phyloP scores from a whole-genome alignment of 2,888 invertebrate genomes.

The Erebia aethiops region DNA sequence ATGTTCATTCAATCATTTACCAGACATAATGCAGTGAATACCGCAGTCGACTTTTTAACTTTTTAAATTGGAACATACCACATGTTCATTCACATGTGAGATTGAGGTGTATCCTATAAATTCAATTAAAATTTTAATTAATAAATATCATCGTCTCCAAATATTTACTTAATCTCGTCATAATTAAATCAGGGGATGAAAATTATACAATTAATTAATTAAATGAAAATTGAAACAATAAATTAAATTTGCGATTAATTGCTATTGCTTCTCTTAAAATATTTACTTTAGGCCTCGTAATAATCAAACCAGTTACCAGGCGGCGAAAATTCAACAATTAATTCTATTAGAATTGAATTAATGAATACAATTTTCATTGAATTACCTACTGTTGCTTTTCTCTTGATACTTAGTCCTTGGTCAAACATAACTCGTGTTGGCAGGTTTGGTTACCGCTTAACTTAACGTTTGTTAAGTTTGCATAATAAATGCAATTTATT shows the following conservation, averaged over 20 bases:
- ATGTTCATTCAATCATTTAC: no score
- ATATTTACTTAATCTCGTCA: not conserved
- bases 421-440: not conserved
- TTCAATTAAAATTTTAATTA: not conserved
- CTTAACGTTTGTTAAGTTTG: no score
- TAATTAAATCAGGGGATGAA: not conserved
- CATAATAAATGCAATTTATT: no score
- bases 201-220: conserved; percentile 9
- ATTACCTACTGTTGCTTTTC: conserved; percentile 1
- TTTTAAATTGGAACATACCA: no score
- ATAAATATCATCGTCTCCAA: not conserved
- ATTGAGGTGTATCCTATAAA: not conserved
- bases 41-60: no score
- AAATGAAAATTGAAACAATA: conserved; percentile 5
- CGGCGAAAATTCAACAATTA: not conserved
- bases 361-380: conserved; percentile 14
- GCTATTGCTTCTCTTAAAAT: conserved; percentile 38
- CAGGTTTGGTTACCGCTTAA: not conserved
- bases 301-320: not conserved
- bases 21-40: no score
- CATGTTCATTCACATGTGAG: no score
- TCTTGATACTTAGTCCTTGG: not conserved
- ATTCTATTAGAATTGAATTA: conserved; percentile 8
- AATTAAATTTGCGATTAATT: conserved; percentile 2
- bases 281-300: conserved; percentile 6